These are phyloP conservation scores for Apamea anceps DNA, from an alignment of 2,888 invertebrate genomes.

Conservation along the genomic window DNA sequence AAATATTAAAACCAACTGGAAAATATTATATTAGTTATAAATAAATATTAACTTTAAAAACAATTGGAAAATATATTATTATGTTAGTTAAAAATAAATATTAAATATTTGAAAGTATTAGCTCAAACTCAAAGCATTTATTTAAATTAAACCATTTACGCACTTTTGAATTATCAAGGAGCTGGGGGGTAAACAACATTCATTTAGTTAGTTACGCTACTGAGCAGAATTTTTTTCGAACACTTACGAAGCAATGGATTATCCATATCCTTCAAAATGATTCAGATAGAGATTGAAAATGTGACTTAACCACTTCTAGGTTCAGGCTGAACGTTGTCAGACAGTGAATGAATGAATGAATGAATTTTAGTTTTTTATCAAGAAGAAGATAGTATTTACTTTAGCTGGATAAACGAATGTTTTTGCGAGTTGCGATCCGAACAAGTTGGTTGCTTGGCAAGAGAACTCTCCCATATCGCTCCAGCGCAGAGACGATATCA, in stretches of 20 bases:
- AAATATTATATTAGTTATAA: background rate
- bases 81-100: background rate
- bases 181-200: background rate
- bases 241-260: background rate
- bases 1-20: slow-evolving; percentile 67
- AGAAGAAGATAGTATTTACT: slow-evolving; percentile 74
- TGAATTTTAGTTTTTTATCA: background rate
- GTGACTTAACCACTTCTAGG: no score
- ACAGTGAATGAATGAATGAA: no score
- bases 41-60: slow-evolving; percentile 64
- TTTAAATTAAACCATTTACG: background rate
- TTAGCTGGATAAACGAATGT: slow-evolving; percentile 94
- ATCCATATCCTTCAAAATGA: background rate
- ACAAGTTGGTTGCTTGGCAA: slow-evolving; percentile 92
- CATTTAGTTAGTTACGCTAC: background rate
- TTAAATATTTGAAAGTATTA: background rate
- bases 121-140: background rate
- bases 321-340: no score
- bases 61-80: slow-evolving; percentile 58
- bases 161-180: no score
- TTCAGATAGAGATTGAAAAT: no score
- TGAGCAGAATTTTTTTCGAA: background rate
- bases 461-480: slow-evolving; percentile 95
- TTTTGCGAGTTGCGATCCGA: slow-evolving; percentile 90
- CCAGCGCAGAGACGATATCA: slow-evolving; percentile 94